A percentile compares a stretch with the other conserved stretches of the same genome.
These are phyloP conservation scores for Macquaria ambigua DNA, from an alignment of 2,113 vertebrate species.

Conservation along the genomic window DNA sequence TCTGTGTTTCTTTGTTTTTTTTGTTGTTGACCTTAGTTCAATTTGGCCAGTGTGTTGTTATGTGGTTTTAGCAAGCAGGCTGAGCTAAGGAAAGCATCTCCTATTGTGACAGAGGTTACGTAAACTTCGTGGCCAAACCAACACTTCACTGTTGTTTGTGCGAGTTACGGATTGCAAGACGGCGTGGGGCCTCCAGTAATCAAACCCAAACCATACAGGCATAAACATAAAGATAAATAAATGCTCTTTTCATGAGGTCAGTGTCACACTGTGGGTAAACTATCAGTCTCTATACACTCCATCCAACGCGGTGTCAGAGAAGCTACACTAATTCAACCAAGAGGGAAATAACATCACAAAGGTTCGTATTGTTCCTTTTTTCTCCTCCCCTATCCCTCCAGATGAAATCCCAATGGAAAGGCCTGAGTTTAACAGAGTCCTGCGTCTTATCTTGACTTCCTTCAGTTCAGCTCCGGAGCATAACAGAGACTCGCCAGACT, in stretches of 20 bases:
- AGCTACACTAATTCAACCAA: conserved; percentile 81
- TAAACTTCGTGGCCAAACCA: conserved; percentile 88
- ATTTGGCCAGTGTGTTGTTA: conserved; percentile 53
- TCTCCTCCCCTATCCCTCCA: conserved; percentile 67
- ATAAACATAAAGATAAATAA: conserved; percentile 89
- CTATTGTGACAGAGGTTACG: conserved; percentile 78
- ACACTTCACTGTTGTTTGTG: conserved; percentile 86
- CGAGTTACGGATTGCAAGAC: conserved; percentile 85
- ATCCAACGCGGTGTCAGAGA: conserved; percentile 76
- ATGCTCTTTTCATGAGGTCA: conserved; percentile 88
- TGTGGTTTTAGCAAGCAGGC: conserved; percentile 53
- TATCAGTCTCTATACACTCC: conserved; percentile 74
- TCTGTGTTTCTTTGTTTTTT: conserved; percentile 35
- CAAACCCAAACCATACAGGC: conserved; percentile 76
- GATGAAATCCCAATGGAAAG: conserved; percentile 93
- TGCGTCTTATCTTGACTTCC: conserved; percentile 88
- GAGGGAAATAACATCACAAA: conserved; percentile 77
- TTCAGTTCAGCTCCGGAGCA: conserved; percentile 89
- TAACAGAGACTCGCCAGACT: conserved; percentile 84
- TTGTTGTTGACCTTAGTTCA: conserved; percentile 52
- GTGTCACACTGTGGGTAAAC: conserved; percentile 88
- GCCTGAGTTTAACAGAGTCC: conserved; percentile 96
- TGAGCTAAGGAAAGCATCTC: conserved; percentile 57
- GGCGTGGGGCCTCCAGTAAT: conserved; percentile 75
- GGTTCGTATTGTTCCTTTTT: conserved; percentile 66